A percentile compares a stretch with the other conserved stretches of the same genome.
Conservation (phyloP, 2,113 vertebrate species). For the Mastomys coucha region DNA sequence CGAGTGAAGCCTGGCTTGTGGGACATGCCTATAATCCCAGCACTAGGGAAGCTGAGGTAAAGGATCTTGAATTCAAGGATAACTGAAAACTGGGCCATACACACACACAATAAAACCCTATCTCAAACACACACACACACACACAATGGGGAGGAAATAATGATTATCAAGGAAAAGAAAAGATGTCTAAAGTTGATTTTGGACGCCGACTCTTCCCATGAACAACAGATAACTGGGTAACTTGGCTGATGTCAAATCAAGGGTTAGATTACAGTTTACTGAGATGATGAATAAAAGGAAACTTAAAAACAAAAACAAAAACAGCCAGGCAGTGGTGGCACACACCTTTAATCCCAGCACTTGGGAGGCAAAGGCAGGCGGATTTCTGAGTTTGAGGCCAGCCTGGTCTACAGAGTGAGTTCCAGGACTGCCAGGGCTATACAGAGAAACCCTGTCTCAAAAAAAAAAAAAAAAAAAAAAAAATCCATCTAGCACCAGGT, state of each 20-base stretch:
- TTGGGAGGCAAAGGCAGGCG: no score
- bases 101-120: neutral
- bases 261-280: neutral
- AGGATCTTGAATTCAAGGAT: no score
- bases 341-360: no score
- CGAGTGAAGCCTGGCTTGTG: neutral
- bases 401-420: no score
- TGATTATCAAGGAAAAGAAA: neutral
- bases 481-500: neutral
- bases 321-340: no score
- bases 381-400: no score
- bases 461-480: no score
- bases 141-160: neutral
- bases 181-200: neutral
- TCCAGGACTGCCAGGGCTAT: no score
- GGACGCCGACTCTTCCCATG: neutral
- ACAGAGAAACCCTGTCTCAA: no score
- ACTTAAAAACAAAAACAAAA: neutral
- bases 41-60: neutral
- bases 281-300: neutral
- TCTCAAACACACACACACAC: neutral
- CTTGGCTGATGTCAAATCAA: neutral
- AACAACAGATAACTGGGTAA: neutral
- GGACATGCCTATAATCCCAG: neutral
- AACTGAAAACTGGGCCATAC: neutral